phyloP scores from a whole-genome alignment of 1,140 invertebrate species.

The Mesaphorura yosii region DNA sequence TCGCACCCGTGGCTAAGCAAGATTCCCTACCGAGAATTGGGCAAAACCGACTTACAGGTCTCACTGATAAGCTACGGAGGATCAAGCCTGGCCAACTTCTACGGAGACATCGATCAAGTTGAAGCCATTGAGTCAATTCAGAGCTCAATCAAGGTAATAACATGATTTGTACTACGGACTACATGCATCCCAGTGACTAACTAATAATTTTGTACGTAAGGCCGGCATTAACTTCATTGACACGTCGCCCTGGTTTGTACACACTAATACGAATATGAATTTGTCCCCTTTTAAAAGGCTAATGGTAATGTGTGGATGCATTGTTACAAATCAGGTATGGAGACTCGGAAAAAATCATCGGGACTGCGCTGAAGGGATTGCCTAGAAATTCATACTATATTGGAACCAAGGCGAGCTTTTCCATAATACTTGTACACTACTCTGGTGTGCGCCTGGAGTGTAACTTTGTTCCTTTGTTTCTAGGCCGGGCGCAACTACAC shows the following conservation, averaged over 20 bases:
- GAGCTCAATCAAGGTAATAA: slow-evolving; percentile 32
- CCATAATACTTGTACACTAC: slow-evolving; percentile 32
- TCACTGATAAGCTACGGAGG: slow-evolving; percentile 50
- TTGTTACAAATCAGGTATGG: slow-evolving; percentile 53
- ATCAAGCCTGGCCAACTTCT: slow-evolving; percentile 38
- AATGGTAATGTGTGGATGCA: background rate
- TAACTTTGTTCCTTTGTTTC: background rate
- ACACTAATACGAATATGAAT: background rate
- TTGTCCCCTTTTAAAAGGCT: background rate
- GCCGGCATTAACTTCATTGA: slow-evolving; percentile 83
- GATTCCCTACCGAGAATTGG: slow-evolving; percentile 46
- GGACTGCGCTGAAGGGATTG: slow-evolving; percentile 65
- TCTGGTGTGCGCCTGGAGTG: background rate
- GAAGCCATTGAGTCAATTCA: slow-evolving; percentile 57
- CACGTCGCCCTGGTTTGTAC: slow-evolving; percentile 40
- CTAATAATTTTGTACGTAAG: slow-evolving; percentile 41
- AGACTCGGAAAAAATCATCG: slow-evolving; percentile 61
- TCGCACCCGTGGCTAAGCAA: slow-evolving; percentile 31
- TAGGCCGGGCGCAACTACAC: slow-evolving; percentile 65
- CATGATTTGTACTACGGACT: background rate
- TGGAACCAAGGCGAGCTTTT: too few species aligned
- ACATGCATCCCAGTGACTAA: background rate
- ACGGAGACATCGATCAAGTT: slow-evolving; percentile 43
- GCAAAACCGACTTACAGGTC: slow-evolving; percentile 46
- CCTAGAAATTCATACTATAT: slow-evolving; percentile 75